These are phyloP conservation scores for Lacanobia wlatinum DNA, from an alignment of 2,888 invertebrate species.

Conservation along the genomic window DNA sequence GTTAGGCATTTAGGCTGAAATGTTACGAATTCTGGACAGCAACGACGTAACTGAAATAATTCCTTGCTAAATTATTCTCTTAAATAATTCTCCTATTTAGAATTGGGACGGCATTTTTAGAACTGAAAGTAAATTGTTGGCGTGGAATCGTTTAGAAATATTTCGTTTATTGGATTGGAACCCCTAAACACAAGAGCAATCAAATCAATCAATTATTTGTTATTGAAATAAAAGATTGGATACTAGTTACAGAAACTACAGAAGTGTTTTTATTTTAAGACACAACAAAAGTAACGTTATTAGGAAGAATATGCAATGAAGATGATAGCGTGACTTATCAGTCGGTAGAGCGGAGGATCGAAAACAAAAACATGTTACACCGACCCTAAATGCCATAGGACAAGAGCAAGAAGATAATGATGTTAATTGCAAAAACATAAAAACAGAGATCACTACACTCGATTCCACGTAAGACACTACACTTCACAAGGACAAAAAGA, in stretches of 20 bases:
- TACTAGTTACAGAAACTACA: background rate
- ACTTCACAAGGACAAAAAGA: constrained; percentile 8
- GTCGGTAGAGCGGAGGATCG: background rate
- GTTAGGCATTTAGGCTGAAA: constrained; percentile 26
- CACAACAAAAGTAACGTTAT: background rate
- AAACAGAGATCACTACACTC: background rate
- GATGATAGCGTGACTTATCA: background rate
- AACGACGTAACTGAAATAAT: constrained; percentile 38
- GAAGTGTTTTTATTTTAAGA: background rate
- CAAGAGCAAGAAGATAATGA: background rate
- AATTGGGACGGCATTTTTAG: constrained; percentile 19
- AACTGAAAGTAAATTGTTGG: constrained; percentile 5
- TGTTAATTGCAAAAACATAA: background rate
- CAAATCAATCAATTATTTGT: constrained; percentile 16
- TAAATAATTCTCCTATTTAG: constrained; percentile 37
- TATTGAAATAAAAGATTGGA: background rate
- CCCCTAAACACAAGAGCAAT: background rate
- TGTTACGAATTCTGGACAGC: constrained; percentile 38
- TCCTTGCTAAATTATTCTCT: constrained; percentile 39
- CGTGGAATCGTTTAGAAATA: constrained; percentile 23
- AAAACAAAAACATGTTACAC: background rate
- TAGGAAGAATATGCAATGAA: background rate
- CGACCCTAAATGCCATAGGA: background rate
- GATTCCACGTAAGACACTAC: no score
- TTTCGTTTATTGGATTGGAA: constrained; percentile 36